Evolutionary conservation across 2,113 vertebrate genomes (phyloP).

Genomic region (Hylia prasina): DNA sequence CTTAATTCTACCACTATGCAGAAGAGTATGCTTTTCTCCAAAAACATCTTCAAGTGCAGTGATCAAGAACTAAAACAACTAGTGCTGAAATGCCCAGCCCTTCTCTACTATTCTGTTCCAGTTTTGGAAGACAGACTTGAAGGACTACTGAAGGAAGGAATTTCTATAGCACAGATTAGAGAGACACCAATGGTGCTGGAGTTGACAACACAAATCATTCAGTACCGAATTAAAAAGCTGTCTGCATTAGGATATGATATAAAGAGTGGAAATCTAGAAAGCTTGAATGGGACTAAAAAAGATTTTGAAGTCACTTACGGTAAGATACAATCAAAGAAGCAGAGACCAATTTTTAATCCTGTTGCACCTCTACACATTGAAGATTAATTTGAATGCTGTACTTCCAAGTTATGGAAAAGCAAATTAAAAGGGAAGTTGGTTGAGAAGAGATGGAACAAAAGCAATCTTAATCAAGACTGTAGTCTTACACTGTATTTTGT

Average conservation of each 20-base stretch:
- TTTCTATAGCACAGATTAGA: conserved; percentile 82
- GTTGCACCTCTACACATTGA: conserved; percentile 81
- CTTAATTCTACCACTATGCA: conserved; percentile 78
- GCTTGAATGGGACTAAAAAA: conserved; percentile 87
- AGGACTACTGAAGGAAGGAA: conserved; percentile 76
- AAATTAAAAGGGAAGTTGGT: not conserved
- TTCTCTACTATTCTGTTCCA: conserved; percentile 83
- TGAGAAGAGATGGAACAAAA: not conserved
- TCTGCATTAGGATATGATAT: conserved; percentile 75
- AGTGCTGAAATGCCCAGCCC: conserved; percentile 82
- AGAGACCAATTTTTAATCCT: conserved; percentile 90
- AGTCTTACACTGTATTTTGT: not conserved
- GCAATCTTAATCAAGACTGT: not conserved
- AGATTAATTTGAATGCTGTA: conserved; percentile 46
- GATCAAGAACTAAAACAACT: conserved; percentile 77
- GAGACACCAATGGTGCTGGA: conserved; percentile 83
- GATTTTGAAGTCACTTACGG: conserved; percentile 86
- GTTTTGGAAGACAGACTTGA: conserved; percentile 81
- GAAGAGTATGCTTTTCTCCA: conserved; percentile 78
- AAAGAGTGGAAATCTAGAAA: conserved; percentile 75
- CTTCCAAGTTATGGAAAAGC: not conserved
- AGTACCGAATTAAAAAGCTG: conserved; percentile 82
- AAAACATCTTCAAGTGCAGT: conserved; percentile 76
- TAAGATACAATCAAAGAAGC: conserved; percentile 78
- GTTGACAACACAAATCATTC: conserved; percentile 85